Conservation (phyloP, 1,140 invertebrate species). For the Piezodorus guildinii region DNA sequence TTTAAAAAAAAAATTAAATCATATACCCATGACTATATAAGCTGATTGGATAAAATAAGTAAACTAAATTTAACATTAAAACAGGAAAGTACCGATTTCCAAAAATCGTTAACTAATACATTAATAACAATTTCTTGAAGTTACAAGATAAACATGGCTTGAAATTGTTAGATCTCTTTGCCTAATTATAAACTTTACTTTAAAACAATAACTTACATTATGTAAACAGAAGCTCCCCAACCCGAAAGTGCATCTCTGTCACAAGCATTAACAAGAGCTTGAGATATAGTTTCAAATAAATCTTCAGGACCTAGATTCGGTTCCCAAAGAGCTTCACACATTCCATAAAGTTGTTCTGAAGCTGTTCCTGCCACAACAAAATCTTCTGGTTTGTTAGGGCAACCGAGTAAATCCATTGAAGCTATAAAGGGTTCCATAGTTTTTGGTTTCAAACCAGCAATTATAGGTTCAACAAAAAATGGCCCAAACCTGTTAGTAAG, state of each 20-base stretch:
- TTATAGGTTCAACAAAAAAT: conserved; percentile 93
- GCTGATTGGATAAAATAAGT: no score
- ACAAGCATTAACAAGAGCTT: conserved; percentile 89
- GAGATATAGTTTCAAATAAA: conserved; percentile 93
- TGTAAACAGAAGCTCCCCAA: conserved; percentile 93
- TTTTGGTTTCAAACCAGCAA: conserved; percentile 83
- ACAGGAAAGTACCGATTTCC: no score
- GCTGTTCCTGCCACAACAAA: conserved; percentile 94
- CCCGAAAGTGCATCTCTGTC: conserved; percentile 96
- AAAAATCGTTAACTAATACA: no score
- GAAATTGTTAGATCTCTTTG: no score
- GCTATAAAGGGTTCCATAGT: conserved; percentile 84
- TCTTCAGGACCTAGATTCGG: conserved; percentile 83
- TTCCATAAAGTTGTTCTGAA: conserved; percentile 86
- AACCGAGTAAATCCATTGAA: conserved; percentile 83
- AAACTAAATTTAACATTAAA: no score
- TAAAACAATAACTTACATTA: conserved; percentile 56
- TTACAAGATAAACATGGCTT: background rate
- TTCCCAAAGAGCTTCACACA: conserved; percentile 94
- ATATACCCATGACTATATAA: no score
- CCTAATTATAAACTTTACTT: no score
- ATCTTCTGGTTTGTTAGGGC: conserved; percentile 75
- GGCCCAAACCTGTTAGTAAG: conserved; percentile 68
- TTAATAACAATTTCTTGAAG: no score
- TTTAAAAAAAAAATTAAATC: no score